These are phyloP conservation scores for Scaptomyza pallida DNA, from an alignment of 1,140 invertebrate genomes.

Conservation along the genomic window DNA sequence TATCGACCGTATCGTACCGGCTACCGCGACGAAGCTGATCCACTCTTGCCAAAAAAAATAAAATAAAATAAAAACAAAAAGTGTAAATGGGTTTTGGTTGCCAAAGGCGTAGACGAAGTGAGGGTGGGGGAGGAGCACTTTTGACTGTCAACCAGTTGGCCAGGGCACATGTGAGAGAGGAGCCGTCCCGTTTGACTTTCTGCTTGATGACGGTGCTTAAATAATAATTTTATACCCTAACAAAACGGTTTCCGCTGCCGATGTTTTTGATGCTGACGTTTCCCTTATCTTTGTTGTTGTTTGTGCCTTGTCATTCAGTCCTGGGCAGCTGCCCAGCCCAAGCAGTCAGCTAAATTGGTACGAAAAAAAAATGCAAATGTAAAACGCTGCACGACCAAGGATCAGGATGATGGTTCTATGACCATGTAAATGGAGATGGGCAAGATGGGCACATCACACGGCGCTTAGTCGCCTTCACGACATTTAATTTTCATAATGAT, in stretches of 20 bases:
- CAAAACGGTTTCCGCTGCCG: slow-evolving; percentile 66
- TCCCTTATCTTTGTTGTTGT: slow-evolving; percentile 25
- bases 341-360: slow-evolving; percentile 71
- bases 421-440: neutral
- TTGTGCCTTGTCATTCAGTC: slow-evolving; percentile 67
- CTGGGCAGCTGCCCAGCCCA: slow-evolving; percentile 37
- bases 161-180: slow-evolving; percentile 53
- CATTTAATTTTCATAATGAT: slow-evolving; percentile 83
- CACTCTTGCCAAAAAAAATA: slow-evolving; percentile 36
- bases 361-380: slow-evolving; percentile 82
- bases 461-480: slow-evolving; percentile 77
- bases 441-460: slow-evolving; percentile 41
- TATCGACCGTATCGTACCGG: too few relatives aligned
- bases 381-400: slow-evolving; percentile 25
- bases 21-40: slow-evolving; percentile 30
- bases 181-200: slow-evolving; percentile 66
- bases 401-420: slow-evolving; percentile 1
- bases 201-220: slow-evolving; percentile 83
- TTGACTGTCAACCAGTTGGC: slow-evolving; percentile 64
- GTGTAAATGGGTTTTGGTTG: slow-evolving; percentile 70
- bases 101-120: slow-evolving; percentile 7
- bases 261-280: slow-evolving; percentile 39
- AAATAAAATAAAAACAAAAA: slow-evolving; percentile 56
- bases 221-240: slow-evolving; percentile 82
- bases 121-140: slow-evolving; percentile 14